phyloP scores from a whole-genome alignment of 2,888 invertebrate species.

The Dicranocentrus wangi region DNA sequence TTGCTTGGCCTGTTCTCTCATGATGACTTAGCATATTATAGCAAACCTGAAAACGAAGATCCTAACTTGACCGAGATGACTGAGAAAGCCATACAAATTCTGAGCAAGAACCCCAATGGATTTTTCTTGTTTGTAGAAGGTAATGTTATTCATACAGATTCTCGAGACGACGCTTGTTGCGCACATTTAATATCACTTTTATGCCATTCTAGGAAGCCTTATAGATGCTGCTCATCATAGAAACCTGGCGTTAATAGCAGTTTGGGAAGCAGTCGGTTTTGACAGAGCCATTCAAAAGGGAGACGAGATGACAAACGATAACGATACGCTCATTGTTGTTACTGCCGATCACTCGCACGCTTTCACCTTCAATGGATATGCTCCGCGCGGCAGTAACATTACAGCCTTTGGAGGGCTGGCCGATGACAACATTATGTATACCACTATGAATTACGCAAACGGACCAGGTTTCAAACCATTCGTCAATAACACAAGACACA shows the following conservation, averaged over 20 bases:
- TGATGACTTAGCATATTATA: constrained; percentile 61
- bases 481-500: constrained; percentile 77
- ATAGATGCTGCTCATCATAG: constrained; percentile 83
- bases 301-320: constrained; percentile 77
- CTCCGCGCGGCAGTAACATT: too few relatives aligned
- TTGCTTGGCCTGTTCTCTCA: constrained; percentile 78
- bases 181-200: too few relatives aligned
- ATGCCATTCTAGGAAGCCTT: neutral
- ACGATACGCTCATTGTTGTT: constrained; percentile 86
- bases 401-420: constrained; percentile 74
- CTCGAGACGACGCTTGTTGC: neutral
- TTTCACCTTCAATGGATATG: too few relatives aligned
- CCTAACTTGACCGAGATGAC: constrained; percentile 84
- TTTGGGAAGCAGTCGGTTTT: constrained; percentile 87
- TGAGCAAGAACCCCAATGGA: constrained; percentile 81
- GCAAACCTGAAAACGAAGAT: constrained; percentile 74
- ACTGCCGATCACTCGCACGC: constrained; percentile 84
- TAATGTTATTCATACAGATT: constrained; percentile 78
- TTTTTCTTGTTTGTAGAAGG: constrained; percentile 87
- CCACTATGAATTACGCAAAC: constrained; percentile 85
- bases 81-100: constrained; percentile 84
- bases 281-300: constrained; percentile 82
- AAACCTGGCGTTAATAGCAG: constrained; percentile 80
- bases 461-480: constrained; percentile 79
- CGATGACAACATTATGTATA: constrained; percentile 80